Percentiles rank a stretch among this genome's conserved stretches.
Evolutionary conservation across 2,113 vertebrate species (phyloP).

Genomic region (Colossoma macropomum): DNA sequence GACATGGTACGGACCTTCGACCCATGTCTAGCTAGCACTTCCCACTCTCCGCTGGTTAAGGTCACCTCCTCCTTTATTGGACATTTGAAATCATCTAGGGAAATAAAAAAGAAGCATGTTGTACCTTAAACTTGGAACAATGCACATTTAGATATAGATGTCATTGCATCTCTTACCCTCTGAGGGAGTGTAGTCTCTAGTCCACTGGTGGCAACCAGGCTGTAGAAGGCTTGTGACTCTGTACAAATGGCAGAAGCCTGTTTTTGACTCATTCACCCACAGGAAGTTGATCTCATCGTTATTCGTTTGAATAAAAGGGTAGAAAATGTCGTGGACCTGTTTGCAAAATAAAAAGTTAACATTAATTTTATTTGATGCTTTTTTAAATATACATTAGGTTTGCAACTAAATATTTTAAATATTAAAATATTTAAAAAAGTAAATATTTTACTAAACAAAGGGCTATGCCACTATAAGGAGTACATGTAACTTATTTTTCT

Average conservation of each 20-base stretch:
- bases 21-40: slow-evolving; percentile 91
- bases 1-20: slow-evolving; percentile 83
- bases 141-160: not conserved
- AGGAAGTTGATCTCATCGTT: slow-evolving; percentile 91
- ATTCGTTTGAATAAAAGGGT: slow-evolving; percentile 88
- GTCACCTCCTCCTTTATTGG: slow-evolving; percentile 89
- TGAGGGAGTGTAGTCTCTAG: slow-evolving; percentile 74
- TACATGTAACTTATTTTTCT: too few species aligned
- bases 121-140: not conserved
- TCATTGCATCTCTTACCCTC: slow-evolving; percentile 78
- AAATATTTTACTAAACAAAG: too few species aligned
- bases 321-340: slow-evolving; percentile 97
- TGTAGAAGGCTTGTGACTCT: slow-evolving; percentile 85
- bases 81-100: slow-evolving; percentile 90
- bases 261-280: slow-evolving; percentile 92
- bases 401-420: too few species aligned
- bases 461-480: too few species aligned
- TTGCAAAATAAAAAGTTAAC: not conserved
- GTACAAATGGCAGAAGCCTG: slow-evolving; percentile 94
- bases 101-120: not conserved
- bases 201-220: slow-evolving; percentile 83
- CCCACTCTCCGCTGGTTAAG: slow-evolving; percentile 93
- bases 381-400: too few species aligned
- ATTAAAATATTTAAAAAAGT: too few species aligned
- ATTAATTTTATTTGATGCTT: not conserved